phyloP scores from a whole-genome alignment of 2,113 vertebrate genomes.

The Eulemur macaco region DNA sequence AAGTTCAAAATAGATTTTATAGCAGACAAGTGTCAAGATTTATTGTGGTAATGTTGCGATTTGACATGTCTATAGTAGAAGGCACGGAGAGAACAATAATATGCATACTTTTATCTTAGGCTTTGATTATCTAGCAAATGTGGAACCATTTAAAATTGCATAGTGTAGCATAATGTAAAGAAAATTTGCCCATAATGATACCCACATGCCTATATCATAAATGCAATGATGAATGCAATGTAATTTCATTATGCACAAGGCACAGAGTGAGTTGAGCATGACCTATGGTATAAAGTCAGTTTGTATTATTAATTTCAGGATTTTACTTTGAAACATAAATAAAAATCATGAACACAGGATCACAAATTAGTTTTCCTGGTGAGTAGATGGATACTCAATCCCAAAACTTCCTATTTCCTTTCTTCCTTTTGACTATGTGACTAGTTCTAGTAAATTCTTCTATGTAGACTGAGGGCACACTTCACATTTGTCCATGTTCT shows the following conservation, averaged over 20 bases:
- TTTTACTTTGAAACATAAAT: background rate
- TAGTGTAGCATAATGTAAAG: background rate
- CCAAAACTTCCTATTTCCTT: background rate
- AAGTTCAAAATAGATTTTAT: conserved; percentile 68
- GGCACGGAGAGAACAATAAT: background rate
- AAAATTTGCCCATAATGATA: background rate
- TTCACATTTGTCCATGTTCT: background rate
- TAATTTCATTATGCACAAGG: background rate
- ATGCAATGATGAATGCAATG: background rate
- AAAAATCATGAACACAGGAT: background rate
- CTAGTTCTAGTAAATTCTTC: background rate
- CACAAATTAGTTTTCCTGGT: background rate
- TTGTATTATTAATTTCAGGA: background rate
- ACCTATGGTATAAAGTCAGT: background rate
- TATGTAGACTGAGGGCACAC: rapidly evolving
- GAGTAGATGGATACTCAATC: background rate
- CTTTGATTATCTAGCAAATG: conserved; percentile 52
- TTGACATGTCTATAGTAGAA: conserved; percentile 29
- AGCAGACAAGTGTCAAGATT: conserved; percentile 53
- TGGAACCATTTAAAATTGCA: conserved; percentile 7
- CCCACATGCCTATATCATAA: background rate
- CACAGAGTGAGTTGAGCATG: background rate
- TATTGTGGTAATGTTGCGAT: conserved; percentile 24
- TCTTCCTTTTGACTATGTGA: background rate
- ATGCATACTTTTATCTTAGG: conserved; percentile 43